These are phyloP conservation scores for Chiloscyllium plagiosum DNA, from an alignment of 2,113 vertebrate species.

Conservation along the genomic window DNA sequence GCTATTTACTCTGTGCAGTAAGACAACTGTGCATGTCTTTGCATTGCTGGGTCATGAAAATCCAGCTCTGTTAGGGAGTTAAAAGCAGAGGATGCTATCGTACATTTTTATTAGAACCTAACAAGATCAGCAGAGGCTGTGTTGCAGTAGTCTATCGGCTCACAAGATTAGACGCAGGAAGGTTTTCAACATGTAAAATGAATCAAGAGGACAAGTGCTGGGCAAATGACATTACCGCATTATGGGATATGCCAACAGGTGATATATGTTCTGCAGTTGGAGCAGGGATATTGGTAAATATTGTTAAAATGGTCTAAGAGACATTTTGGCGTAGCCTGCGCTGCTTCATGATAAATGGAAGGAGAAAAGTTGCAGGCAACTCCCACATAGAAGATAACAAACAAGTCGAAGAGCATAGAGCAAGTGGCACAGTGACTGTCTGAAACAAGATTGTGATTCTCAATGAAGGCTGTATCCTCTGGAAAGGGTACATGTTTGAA, in stretches of 20 bases:
- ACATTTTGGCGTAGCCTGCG: neutral
- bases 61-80: conserved; percentile 3
- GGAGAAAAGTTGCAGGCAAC: no score
- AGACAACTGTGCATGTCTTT: conserved; percentile 28
- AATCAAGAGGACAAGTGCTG: neutral
- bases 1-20: conserved; percentile 38
- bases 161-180: conserved; percentile 23
- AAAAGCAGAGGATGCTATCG: conserved; percentile 26
- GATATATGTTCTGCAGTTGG: neutral
- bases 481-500: neutral
- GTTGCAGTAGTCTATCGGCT: neutral
- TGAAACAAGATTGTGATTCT: neutral
- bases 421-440: neutral
- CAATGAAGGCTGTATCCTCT: neutral
- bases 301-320: neutral
- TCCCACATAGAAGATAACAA: neutral
- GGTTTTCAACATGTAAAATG: conserved; percentile 33
- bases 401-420: neutral
- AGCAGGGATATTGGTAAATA: neutral
- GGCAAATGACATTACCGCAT: conserved; percentile 9
- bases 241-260: neutral
- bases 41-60: neutral
- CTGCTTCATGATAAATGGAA: neutral
- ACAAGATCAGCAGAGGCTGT: conserved; percentile 24
- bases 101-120: conserved; percentile 30